Evolutionary conservation across 2,888 invertebrate species (phyloP).

Genomic region (Leistus spinibarbis): DNA sequence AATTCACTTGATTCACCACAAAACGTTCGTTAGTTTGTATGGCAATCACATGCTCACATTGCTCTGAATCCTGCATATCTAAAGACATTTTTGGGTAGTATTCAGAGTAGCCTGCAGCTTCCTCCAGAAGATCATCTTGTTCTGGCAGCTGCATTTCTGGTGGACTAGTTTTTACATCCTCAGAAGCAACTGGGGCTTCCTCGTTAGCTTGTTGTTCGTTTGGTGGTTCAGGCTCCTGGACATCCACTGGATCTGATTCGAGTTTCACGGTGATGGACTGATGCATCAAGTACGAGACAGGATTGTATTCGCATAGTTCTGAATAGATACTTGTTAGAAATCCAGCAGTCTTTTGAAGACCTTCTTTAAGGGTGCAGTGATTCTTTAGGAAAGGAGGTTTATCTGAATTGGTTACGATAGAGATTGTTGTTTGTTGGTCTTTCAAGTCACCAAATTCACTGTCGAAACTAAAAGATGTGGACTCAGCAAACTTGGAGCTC

Average conservation of each 20-base stretch:
- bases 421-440: neutral
- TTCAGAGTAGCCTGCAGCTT: neutral
- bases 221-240: neutral
- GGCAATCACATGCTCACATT: neutral
- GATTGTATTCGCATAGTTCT: neutral
- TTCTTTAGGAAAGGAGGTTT: neutral
- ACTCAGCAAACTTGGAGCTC: neutral
- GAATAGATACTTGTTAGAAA: neutral
- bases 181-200: neutral
- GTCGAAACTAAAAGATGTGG: neutral
- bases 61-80: neutral
- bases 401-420: neutral
- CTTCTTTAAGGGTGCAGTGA: neutral
- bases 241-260: neutral
- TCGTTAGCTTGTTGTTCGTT: neutral
- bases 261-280: neutral
- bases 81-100: neutral
- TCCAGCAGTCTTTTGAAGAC: neutral
- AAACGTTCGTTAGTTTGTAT: neutral
- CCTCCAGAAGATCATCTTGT: neutral
- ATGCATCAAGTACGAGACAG: neutral
- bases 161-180: neutral
- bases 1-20: neutral
- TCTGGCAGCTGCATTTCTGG: neutral
- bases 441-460: neutral